phyloP scores from a whole-genome alignment of 2,113 vertebrate genomes.

The Vidua macroura region DNA sequence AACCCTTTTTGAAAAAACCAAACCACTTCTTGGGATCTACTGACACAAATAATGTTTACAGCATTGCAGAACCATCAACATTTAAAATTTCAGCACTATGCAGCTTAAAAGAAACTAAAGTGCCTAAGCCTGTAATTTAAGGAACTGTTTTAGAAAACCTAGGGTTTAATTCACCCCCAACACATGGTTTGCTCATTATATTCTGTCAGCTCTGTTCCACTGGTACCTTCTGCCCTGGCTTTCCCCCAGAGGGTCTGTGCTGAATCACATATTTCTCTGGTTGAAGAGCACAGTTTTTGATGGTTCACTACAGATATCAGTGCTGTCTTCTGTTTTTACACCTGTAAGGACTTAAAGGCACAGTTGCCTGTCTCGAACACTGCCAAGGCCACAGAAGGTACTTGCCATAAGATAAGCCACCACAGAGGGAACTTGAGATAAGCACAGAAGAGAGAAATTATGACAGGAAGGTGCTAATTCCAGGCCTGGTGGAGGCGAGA shows the following conservation, averaged over 20 bases:
- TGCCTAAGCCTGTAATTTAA: neutral
- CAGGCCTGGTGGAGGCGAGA: neutral
- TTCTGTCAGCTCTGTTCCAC: neutral
- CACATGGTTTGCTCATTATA: neutral
- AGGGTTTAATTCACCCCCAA: neutral
- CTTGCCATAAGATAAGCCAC: neutral
- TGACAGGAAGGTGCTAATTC: neutral
- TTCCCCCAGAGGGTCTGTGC: neutral
- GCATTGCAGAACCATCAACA: neutral
- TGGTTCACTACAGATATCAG: neutral
- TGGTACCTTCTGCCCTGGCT: neutral
- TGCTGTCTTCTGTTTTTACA: neutral
- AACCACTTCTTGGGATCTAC: neutral
- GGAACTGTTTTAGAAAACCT: neutral
- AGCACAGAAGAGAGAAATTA: neutral
- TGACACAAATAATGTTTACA: neutral
- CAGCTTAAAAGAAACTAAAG: neutral
- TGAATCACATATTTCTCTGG: neutral
- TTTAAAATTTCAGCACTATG: neutral
- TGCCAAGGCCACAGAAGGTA: neutral
- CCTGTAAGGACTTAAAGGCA: neutral
- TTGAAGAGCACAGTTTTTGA: neutral
- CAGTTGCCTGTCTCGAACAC: neutral
- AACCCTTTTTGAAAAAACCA: neutral
- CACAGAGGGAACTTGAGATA: neutral